Base-by-base conservation (phyloP, 64 coral and sea anemone species). In the Actinia equina region DNA sequence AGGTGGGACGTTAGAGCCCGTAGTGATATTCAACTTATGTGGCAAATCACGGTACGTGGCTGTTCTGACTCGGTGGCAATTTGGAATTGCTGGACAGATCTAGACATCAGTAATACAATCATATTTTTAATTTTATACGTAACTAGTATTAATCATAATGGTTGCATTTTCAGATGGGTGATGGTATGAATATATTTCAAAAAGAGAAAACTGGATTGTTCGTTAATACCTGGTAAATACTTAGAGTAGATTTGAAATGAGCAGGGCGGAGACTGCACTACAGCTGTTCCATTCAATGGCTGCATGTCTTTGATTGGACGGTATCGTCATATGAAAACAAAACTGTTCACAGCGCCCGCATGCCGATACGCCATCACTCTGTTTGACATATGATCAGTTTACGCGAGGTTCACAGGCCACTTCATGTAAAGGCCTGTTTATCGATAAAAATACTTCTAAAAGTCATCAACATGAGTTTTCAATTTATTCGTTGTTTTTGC, bases 1-100 rank as follows among this genome's bases (percentile, higher is more conserved):
- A 92, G 44, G 60, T 92, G 90, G 90, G 79, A 87, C 22, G 19
- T 37, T 18, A 67, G 90, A 87, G 90, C 85, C 54, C 90, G 90
- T 65, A 82, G 59, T 87, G 90, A 92, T 52, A 67, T 92, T 26
- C 86, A 92, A 60, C 90, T 92, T 25, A 82, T 92, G 90, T 92
- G 90, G 90, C 90, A 92, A 63, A 92, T 92, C 41, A 71, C 90
- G 65, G 90, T 92, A 83, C 15, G 12, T 12, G 12, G 52, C 6
- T 54, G 12, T 54, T 54, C 12, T 54, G 6, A 54, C 30, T 37
- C 30, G 30, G 30, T 37, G 52, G 6, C 52, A 54, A 54, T 54
- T 8, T 54, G 52, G 52, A 12, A 54, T 54, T 54, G 52, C 6
- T 6, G 6, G 52, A 8, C 52, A 54, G 30, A 37, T 54, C 52